phyloP scores from a whole-genome alignment of 2,797 vertebrate species.

The Miopithecus talapoin region DNA sequence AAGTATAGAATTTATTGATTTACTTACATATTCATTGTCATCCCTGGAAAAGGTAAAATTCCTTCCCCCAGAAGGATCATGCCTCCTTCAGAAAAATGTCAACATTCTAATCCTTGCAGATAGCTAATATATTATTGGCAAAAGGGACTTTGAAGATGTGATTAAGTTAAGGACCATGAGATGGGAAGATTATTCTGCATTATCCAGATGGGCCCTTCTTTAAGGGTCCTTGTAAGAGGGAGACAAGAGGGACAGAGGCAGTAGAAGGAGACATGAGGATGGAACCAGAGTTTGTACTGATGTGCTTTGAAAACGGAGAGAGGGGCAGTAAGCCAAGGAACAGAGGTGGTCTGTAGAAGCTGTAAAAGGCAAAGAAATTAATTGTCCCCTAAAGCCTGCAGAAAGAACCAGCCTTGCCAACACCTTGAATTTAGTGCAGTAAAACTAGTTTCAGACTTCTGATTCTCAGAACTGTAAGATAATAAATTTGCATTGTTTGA shows the following conservation, averaged over 20 bases:
- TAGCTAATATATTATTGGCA: not conserved
- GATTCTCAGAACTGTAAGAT: not conserved
- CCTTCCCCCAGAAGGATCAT: not conserved
- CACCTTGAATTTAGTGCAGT: not conserved
- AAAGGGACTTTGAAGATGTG: not conserved
- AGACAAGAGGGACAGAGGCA: not conserved
- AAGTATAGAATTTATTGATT: not conserved
- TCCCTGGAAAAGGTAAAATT: not conserved
- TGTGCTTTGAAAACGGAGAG: not conserved
- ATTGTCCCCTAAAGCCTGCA: not conserved
- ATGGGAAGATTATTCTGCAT: not conserved
- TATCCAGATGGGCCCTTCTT: not conserved
- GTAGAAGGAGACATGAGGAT: not conserved
- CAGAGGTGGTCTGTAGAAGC: not conserved
- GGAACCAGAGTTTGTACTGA: not conserved
- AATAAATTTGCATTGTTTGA: not conserved
- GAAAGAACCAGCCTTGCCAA: not conserved
- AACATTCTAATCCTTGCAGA: not conserved
- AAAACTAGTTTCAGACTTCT: not conserved
- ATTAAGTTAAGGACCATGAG: not conserved
- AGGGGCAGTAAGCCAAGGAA: not conserved
- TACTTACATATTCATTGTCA: not conserved
- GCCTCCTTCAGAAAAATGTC: not conserved
- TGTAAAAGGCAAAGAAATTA: not conserved
- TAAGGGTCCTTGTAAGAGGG: not conserved